These are phyloP conservation scores for Agrochola macilenta DNA, from an alignment of 2,888 invertebrate genomes.

Conservation along the genomic window DNA sequence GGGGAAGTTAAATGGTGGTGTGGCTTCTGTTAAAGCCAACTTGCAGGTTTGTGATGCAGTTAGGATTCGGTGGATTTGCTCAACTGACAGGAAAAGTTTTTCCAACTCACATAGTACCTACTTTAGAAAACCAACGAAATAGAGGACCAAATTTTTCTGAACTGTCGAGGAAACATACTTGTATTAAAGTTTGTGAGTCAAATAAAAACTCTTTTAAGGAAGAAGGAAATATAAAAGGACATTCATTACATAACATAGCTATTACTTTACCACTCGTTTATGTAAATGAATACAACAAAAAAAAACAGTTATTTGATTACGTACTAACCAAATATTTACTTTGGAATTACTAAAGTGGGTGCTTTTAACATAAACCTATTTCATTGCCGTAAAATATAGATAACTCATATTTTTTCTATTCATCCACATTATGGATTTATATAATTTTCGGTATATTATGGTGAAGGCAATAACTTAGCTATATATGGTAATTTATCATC, in stretches of 20 bases:
- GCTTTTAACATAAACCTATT: slow-evolving; percentile 2
- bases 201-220: slow-evolving; percentile 29
- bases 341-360: neutral
- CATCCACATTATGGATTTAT: slow-evolving; percentile 25
- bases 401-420: slow-evolving; percentile 14
- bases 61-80: slow-evolving; percentile 71
- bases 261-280: slow-evolving; percentile 6
- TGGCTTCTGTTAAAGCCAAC: slow-evolving; percentile 70
- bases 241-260: slow-evolving; percentile 18
- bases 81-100: slow-evolving; percentile 68
- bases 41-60: slow-evolving; percentile 71
- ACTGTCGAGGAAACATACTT: slow-evolving; percentile 26
- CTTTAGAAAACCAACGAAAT: slow-evolving; percentile 56
- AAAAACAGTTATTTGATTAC: slow-evolving; percentile 19
- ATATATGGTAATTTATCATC: slow-evolving; percentile 58
- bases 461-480: slow-evolving; percentile 44
- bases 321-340: slow-evolving; percentile 12
- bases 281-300: slow-evolving; percentile 3
- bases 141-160: slow-evolving; percentile 35
- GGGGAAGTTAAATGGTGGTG: slow-evolving; percentile 65
- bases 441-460: slow-evolving; percentile 19
- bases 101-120: slow-evolving; percentile 53
- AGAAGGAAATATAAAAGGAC: slow-evolving; percentile 13
- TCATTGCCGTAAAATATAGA: neutral
- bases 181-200: slow-evolving; percentile 42